A percentile compares a stretch with the other conserved stretches of the same genome.
These are phyloP conservation scores for Amia ocellicauda DNA, from an alignment of 2,113 vertebrate species.

Conservation along the genomic window DNA sequence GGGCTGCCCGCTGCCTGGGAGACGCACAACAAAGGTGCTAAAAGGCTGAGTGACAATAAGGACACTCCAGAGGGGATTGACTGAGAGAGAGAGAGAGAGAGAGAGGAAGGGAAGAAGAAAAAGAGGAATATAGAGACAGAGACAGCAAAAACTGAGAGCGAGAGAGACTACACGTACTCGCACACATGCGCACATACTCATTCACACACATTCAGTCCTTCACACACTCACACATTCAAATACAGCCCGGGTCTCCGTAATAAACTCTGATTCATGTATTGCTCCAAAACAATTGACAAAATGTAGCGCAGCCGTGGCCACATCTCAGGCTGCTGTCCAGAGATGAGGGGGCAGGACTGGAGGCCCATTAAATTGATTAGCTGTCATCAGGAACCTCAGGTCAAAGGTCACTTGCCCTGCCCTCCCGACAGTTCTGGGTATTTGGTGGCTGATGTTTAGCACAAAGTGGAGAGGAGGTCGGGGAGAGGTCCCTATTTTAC, in stretches of 20 bases:
- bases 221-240: conserved; percentile 10
- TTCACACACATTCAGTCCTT: not conserved
- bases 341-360: too few relatives aligned
- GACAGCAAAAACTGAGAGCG: conserved; percentile 58
- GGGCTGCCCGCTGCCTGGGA: conserved; percentile 78
- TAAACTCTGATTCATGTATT: too few relatives aligned
- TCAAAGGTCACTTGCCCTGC: not conserved
- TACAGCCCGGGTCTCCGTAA: too few relatives aligned
- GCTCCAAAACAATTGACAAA: too few relatives aligned
- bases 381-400: not conserved
- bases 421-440: not conserved
- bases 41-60: conserved; percentile 86
- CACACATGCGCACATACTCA: conserved; percentile 49
- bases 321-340: too few relatives aligned
- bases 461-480: not conserved
- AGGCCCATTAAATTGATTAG: not conserved
- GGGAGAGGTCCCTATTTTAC: not conserved
- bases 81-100: conserved; percentile 38
- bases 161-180: conserved; percentile 32
- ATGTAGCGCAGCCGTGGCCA: too few relatives aligned
- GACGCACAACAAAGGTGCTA: conserved; percentile 84
- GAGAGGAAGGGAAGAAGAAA: conserved; percentile 66
- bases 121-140: conserved; percentile 86
- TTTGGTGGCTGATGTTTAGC: too few relatives aligned
- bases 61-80: conserved; percentile 70